phyloP scores from a whole-genome alignment of 2,113 vertebrate species.

The Pteruthius melanotis region DNA sequence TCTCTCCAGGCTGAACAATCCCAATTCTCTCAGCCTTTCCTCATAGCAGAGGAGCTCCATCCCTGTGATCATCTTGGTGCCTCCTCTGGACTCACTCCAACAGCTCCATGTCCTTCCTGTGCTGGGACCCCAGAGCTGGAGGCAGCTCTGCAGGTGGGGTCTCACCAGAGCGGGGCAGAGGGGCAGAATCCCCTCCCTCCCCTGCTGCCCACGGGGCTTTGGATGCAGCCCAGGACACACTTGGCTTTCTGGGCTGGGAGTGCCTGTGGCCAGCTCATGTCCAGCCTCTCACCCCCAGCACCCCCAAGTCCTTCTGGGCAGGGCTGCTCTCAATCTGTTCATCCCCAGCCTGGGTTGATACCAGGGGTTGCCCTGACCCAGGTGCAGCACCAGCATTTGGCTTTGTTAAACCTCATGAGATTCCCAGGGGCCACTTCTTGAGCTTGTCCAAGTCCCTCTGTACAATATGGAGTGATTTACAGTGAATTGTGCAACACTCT shows the following conservation, averaged over 20 bases:
- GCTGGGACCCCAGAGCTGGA: neutral
- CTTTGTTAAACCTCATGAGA: neutral
- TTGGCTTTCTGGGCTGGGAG: neutral
- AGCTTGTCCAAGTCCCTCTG: neutral
- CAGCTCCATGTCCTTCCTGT: neutral
- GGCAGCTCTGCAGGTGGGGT: neutral
- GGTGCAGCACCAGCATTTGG: neutral
- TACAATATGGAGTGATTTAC: neutral
- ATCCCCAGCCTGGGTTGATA: neutral
- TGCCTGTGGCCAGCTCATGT: neutral
- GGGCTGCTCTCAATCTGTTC: neutral
- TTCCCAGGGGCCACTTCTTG: fast-evolving
- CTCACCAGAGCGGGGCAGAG: neutral
- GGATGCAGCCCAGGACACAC: neutral
- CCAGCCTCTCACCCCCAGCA: neutral
- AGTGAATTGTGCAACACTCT: neutral
- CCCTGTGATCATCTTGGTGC: neutral
- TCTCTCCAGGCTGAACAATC: neutral
- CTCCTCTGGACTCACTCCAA: neutral
- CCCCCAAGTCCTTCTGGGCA: neutral
- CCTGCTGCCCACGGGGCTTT: neutral
- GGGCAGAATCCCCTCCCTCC: neutral
- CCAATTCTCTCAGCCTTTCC: neutral
- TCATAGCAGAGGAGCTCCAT: neutral
- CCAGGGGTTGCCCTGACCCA: neutral